These are phyloP conservation scores for Homalodisca vitripennis DNA, from an alignment of 1,140 invertebrate species.

Conservation along the genomic window DNA sequence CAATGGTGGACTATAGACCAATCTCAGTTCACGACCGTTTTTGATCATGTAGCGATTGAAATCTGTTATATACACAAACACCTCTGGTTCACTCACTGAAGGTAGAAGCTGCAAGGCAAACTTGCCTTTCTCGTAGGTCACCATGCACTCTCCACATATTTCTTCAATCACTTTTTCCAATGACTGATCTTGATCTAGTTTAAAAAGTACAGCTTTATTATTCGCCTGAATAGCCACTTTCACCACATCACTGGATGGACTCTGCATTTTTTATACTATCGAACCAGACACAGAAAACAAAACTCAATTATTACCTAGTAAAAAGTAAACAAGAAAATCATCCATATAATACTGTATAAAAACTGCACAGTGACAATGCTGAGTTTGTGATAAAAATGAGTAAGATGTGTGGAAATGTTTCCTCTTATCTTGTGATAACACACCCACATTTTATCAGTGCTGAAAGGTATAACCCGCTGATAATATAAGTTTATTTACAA, in stretches of 20 bases:
- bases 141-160: not conserved
- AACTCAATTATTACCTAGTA: too few relatives aligned
- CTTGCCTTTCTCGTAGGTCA: slow-evolving; percentile 1
- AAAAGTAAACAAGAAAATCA: too few relatives aligned
- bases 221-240: slow-evolving; percentile 10
- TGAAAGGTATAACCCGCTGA: too few relatives aligned
- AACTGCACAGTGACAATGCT: too few relatives aligned
- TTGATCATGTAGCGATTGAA: slow-evolving; percentile 13
- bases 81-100: not conserved
- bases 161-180: slow-evolving; percentile 6
- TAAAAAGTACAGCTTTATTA: not conserved
- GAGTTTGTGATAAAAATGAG: too few relatives aligned
- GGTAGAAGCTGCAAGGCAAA: slow-evolving; percentile 5
- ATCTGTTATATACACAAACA: slow-evolving; percentile 8
- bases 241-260: not conserved
- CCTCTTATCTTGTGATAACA: too few relatives aligned
- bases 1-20: slow-evolving; percentile 1
- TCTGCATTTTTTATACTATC: slow-evolving; percentile 12
- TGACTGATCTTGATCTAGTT: not conserved
- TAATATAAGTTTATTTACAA: too few relatives aligned
- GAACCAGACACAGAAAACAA: too few relatives aligned
- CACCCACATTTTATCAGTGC: too few relatives aligned
- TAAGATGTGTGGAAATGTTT: too few relatives aligned
- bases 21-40: not conserved
- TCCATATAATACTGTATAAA: too few relatives aligned